Percentiles rank a stretch among this genome's conserved stretches.
phyloP scores from a whole-genome alignment of 2,888 invertebrate species.

The Drosophila peninsularis region DNA sequence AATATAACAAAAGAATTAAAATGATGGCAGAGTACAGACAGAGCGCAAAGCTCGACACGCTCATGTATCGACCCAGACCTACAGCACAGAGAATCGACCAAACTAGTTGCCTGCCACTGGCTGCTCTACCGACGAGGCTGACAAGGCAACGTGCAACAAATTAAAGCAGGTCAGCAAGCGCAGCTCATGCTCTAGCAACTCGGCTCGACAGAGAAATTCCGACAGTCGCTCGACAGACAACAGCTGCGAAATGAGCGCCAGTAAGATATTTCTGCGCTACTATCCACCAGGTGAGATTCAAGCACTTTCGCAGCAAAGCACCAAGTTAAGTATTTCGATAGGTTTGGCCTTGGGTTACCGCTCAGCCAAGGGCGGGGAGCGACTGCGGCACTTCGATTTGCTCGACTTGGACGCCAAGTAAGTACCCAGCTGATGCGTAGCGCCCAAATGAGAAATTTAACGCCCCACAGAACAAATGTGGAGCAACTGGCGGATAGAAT shows the following conservation, averaged over 20 bases:
- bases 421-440: conserved; percentile 64
- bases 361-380: conserved; percentile 87
- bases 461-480: conserved; percentile 48
- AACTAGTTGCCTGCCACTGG: conserved; percentile 46
- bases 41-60: not conserved
- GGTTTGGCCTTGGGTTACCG: conserved; percentile 88
- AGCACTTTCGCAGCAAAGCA: not conserved
- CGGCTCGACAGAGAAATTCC: conserved; percentile 42
- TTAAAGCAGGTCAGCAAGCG: conserved; percentile 77
- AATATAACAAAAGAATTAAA: not conserved
- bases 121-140: conserved; percentile 15
- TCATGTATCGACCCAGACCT: conserved; percentile 54
- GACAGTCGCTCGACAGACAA: conserved; percentile 15
- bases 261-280: conserved; percentile 89
- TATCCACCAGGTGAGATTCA: conserved; percentile 88
- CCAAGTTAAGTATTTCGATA: conserved; percentile 46
- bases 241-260: conserved; percentile 86
- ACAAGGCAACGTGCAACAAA: conserved; percentile 59
- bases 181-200: conserved; percentile 6
- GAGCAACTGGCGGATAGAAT: conserved; percentile 68
- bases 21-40: no score
- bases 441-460: not conserved
- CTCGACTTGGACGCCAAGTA: conserved; percentile 88
- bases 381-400: conserved; percentile 87
- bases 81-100: conserved; percentile 62